These are phyloP conservation scores for Acestrorhynchus altus DNA, from an alignment of 2,797 vertebrate species.

Conservation along the genomic window DNA sequence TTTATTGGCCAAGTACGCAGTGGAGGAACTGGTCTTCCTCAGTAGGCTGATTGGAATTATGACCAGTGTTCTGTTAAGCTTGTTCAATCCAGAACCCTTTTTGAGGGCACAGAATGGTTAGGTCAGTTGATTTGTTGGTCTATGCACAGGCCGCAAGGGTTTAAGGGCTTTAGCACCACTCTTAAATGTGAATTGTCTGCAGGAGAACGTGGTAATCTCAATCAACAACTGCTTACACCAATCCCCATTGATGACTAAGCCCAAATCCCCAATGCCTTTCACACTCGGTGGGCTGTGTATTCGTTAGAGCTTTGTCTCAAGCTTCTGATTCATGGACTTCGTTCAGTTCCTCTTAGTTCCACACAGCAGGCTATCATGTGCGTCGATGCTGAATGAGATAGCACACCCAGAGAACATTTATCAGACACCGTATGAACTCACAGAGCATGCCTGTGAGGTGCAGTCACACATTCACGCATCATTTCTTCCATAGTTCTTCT, in stretches of 20 bases:
- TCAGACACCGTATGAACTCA: slow-evolving; percentile 7
- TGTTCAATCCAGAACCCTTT: too few relatives aligned
- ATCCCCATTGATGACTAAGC: slow-evolving; percentile 5
- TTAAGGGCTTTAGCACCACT: background rate
- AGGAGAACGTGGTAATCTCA: slow-evolving; percentile 12
- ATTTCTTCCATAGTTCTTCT: background rate
- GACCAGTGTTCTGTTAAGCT: too few relatives aligned
- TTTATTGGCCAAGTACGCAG: too few relatives aligned
- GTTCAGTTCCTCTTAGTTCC: background rate
- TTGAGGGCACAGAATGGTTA: background rate
- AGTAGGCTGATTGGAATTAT: too few relatives aligned
- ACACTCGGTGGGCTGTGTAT: background rate
- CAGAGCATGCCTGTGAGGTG: background rate
- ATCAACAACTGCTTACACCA: slow-evolving; percentile 14
- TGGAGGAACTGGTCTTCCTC: too few relatives aligned
- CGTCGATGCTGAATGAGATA: background rate
- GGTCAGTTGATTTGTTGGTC: background rate
- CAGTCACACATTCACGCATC: background rate
- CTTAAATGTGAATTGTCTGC: slow-evolving; percentile 13
- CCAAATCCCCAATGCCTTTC: slow-evolving; percentile 6
- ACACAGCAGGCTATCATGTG: background rate
- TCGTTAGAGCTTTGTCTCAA: background rate
- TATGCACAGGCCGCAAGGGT: background rate
- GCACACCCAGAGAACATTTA: background rate
- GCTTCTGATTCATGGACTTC: background rate